These are phyloP conservation scores for Apis laboriosa DNA, from an alignment of 1,140 invertebrate genomes.

Conservation along the genomic window DNA sequence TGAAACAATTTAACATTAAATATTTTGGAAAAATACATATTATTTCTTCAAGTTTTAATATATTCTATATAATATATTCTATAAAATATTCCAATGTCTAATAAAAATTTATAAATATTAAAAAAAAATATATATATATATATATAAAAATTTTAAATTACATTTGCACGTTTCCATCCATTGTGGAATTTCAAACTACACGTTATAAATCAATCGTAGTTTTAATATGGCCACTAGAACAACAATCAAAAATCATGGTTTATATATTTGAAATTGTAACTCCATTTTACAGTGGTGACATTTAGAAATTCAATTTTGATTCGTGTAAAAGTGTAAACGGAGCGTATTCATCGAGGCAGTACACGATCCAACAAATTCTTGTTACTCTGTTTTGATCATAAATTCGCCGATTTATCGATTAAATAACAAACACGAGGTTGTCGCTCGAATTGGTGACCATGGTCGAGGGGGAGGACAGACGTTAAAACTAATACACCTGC, in stretches of 20 bases:
- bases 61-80: too few species aligned
- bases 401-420: slow-evolving; percentile 31
- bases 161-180: too few species aligned
- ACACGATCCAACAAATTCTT: slow-evolving; percentile 27
- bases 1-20: too few species aligned
- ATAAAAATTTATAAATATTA: too few species aligned
- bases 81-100: too few species aligned
- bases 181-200: too few species aligned
- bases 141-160: too few species aligned
- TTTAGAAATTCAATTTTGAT: slow-evolving; percentile 14
- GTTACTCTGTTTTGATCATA: slow-evolving; percentile 20
- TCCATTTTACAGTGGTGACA: not conserved
- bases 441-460: slow-evolving; percentile 10
- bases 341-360: not conserved
- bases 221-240: too few species aligned
- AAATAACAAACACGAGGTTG: slow-evolving; percentile 9
- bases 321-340: slow-evolving; percentile 5
- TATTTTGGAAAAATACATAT: too few species aligned
- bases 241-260: not conserved
- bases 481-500: slow-evolving; percentile 37
- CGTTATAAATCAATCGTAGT: too few species aligned
- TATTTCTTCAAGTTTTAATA: too few species aligned
- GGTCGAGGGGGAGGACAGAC: not conserved
- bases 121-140: too few species aligned
- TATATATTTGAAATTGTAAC: not conserved